Conservation (phyloP, 2,888 invertebrate species). For the Steinernema carpocapsae region DNA sequence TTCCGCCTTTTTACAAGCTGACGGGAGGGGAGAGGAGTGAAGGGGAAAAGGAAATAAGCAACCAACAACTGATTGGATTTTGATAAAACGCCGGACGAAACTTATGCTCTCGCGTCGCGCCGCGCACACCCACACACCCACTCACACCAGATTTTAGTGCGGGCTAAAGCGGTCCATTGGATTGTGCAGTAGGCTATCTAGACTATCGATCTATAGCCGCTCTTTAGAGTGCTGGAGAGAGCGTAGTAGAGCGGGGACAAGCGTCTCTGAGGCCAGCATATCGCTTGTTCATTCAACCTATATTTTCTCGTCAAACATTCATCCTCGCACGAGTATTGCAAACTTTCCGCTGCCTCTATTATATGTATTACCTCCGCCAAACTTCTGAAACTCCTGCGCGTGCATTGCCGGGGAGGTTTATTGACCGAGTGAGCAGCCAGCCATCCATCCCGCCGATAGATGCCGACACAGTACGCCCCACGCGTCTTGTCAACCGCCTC, state of each 20-base stretch:
- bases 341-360: conserved; percentile 17
- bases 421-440: conserved; percentile 14
- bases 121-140: conserved; percentile 32
- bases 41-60: conserved; percentile 25
- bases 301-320: conserved; percentile 35
- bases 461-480: conserved; percentile 12
- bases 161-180: conserved; percentile 28
- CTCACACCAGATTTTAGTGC: conserved; percentile 32
- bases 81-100: conserved; percentile 33
- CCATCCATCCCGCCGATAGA: conserved; percentile 12
- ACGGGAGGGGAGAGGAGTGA: background rate
- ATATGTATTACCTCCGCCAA: no score
- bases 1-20: conserved; percentile 25
- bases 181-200: conserved; percentile 35
- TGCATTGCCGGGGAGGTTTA: conserved; percentile 3
- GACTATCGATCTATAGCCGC: conserved; percentile 35
- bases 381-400: background rate
- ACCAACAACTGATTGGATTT: conserved; percentile 34
- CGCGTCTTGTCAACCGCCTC: conserved; percentile 6
- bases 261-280: conserved; percentile 27
- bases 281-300: conserved; percentile 35
- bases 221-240: conserved; percentile 32
- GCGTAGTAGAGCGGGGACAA: conserved; percentile 19
- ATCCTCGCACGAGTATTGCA: conserved; percentile 34
- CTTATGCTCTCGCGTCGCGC: conserved; percentile 33